Base-by-base conservation (phyloP, 2,797 vertebrate species). In the Sibirionetta formosa region DNA sequence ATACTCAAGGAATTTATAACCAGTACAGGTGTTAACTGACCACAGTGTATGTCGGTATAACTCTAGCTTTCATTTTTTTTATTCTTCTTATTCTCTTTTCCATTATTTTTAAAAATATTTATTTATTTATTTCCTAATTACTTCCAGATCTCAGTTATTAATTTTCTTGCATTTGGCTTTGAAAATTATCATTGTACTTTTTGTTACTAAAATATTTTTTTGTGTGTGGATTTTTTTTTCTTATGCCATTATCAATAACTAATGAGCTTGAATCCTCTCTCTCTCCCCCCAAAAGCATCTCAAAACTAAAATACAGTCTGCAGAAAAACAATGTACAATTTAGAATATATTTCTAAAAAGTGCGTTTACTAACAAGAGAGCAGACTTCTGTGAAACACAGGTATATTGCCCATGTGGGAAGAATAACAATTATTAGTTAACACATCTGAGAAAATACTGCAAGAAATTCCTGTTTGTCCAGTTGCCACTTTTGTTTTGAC, bases 1-100 rank as follows among this genome's bases (percentile, higher is more conserved):
- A 16, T 51, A 31, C 1, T 0, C 48, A 15, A n/a, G 6, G 24
- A 38, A n/a, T 6, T 68, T 84, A 40, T 2, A 22, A 42, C 5
- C 7, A 19, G 9, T 14, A 61, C 24, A 60, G 9, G 1, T 82
- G 7, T 42, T 60, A 53, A 57, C 10, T 2, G 44, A 44, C 9
- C 14, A 20, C 15, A 24, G 7, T 56, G 15, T 10, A 14, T 40
- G 7, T 56, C 54, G 3, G 2, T 50, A 12, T 17, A 65, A 3
- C 29, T 53, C 14, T 38, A 68, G 20, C 0, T 46, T 86, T 71
- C 4, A n/a, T 51, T 84, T 86, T 38, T 50, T 31, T 64, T 64
- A 64, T 64, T 64, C 61, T 42, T 31, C 51, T 54, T 31, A 54
- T 27, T 51, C 50, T 51, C 27, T 54, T 31, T 31, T 54, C 16